These are phyloP conservation scores for Dolichallabes microphthalmus DNA, from an alignment of 2,113 vertebrate genomes.

Conservation along the genomic window DNA sequence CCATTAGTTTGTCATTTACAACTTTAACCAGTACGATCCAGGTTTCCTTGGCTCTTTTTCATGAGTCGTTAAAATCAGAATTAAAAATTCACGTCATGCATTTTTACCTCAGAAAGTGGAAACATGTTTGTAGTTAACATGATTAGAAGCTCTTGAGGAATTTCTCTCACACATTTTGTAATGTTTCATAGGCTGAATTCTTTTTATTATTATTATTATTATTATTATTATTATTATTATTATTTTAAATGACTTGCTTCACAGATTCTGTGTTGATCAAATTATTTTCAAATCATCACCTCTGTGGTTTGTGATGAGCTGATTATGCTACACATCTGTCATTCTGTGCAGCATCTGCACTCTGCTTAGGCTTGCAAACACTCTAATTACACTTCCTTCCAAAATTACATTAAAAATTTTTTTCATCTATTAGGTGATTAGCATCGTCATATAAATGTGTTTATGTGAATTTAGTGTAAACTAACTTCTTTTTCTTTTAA, in stretches of 20 bases:
- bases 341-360: constrained; percentile 22
- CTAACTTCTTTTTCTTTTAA: constrained; percentile 5
- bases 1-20: neutral
- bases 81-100: neutral
- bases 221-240: neutral
- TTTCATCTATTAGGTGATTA: constrained; percentile 17
- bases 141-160: neutral
- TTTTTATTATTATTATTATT: neutral
- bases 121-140: neutral
- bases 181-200: neutral
- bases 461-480: neutral
- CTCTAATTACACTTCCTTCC: constrained; percentile 17
- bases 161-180: neutral
- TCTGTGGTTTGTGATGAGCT: constrained; percentile 37
- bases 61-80: neutral
- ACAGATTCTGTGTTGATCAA: constrained; percentile 11
- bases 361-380: neutral
- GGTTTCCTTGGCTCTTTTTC: neutral
- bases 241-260: constrained; percentile 14
- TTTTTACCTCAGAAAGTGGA: neutral
- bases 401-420: neutral
- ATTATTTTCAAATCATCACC: constrained; percentile 41
- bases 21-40: neutral
- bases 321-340: constrained; percentile 29
- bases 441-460: constrained; percentile 17